phyloP scores from a whole-genome alignment of 2,797 vertebrate species.

The Onychomys torridus region DNA sequence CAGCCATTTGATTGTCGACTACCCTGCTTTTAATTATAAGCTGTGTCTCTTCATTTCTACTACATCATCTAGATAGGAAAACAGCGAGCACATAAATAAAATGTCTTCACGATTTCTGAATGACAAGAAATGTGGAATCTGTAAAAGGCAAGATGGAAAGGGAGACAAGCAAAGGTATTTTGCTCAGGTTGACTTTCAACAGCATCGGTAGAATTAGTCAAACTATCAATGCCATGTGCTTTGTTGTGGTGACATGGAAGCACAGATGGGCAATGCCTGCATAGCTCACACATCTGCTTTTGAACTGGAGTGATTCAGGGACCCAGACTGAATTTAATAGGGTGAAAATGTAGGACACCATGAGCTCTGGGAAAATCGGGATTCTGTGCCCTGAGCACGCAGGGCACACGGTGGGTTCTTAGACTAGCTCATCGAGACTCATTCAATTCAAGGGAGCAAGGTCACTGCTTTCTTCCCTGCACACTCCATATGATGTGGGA shows the following conservation, averaged over 20 bases:
- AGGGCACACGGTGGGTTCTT: background rate
- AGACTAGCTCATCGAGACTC: background rate
- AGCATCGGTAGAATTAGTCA: conserved; percentile 24
- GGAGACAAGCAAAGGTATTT: background rate
- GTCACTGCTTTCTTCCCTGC: conserved; percentile 5
- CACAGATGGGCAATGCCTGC: conserved; percentile 49
- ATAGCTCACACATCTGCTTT: conserved; percentile 29
- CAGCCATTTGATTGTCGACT: background rate
- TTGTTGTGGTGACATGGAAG: background rate
- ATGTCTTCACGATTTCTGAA: conserved; percentile 5
- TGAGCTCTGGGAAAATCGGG: conserved; percentile 47
- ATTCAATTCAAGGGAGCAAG: conserved; percentile 54
- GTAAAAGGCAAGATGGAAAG: background rate
- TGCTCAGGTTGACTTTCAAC: background rate
- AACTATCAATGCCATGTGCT: conserved; percentile 29
- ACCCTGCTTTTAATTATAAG: background rate
- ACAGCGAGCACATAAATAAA: background rate
- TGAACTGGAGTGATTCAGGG: conserved; percentile 58
- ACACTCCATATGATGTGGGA: conserved; percentile 48
- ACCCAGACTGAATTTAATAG: conserved; percentile 45
- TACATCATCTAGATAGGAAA: background rate
- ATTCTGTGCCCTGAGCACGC: conserved; percentile 42
- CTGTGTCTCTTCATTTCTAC: background rate
- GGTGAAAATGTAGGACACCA: conserved; percentile 50
- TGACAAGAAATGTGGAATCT: background rate